A percentile compares a stretch with the other conserved stretches of the same genome.
Conservation (phyloP, 1,140 invertebrate genomes). For the Pinna nobilis region DNA sequence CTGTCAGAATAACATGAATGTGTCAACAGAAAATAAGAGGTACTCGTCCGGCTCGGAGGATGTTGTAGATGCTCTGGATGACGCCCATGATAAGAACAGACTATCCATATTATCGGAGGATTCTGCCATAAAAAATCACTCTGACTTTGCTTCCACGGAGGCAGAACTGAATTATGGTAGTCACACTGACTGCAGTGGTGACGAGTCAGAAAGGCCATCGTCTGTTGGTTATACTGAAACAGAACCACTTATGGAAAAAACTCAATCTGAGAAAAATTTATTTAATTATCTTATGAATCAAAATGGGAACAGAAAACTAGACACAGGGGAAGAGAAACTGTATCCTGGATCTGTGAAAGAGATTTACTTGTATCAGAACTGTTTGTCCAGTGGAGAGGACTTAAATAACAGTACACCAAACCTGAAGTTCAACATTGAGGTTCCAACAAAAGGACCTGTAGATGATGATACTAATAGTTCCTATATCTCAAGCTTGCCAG, state of each 20-base stretch:
- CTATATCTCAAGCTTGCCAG: neutral
- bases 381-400: conserved; percentile 13
- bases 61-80: conserved; percentile 29
- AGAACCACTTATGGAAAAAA: conserved; percentile 42
- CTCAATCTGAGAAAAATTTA: conserved; percentile 47
- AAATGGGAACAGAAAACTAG: neutral
- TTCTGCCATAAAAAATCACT: conserved; percentile 53
- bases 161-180: conserved; percentile 20
- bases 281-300: conserved; percentile 43
- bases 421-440: conserved; percentile 19
- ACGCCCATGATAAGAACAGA: conserved; percentile 47
- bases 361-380: conserved; percentile 3
- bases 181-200: conserved; percentile 36
- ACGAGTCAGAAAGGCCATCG: conserved; percentile 32
- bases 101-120: conserved; percentile 56
- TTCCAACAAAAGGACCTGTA: neutral
- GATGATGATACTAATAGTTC: neutral
- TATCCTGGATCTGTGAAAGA: conserved; percentile 10
- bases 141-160: conserved; percentile 51
- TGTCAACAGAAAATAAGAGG: conserved; percentile 57
- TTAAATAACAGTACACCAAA: conserved; percentile 41
- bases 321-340: conserved; percentile 10
- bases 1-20: conserved; percentile 72
- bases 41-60: conserved; percentile 61
- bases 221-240: conserved; percentile 8